These are phyloP conservation scores for Tupiocoris notatus DNA, from an alignment of 2,888 invertebrate species.

Conservation along the genomic window DNA sequence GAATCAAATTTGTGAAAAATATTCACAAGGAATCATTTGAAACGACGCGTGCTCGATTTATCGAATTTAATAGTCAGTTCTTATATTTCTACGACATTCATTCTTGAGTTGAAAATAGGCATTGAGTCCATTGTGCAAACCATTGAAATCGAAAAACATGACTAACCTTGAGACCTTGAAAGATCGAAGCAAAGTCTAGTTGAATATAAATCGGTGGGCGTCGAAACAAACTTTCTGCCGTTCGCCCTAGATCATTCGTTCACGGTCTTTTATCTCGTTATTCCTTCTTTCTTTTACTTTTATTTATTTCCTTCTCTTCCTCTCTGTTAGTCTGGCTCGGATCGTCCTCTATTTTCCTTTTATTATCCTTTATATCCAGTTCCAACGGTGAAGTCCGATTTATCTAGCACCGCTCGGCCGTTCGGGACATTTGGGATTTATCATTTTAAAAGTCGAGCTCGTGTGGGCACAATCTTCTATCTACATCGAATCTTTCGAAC, in stretches of 20 bases:
- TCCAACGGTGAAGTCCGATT: constrained; percentile 1
- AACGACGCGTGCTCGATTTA: too few species aligned
- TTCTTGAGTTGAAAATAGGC: too few species aligned
- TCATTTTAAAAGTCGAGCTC: constrained; percentile 13
- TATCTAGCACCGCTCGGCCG: constrained; percentile 16
- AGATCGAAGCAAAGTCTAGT: not conserved
- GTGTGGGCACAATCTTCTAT: constrained; percentile 28
- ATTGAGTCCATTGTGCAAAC: not conserved
- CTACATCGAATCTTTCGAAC: constrained; percentile 15
- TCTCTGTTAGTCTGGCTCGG: not conserved
- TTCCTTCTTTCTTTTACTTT: not conserved
- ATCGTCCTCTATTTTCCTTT: not conserved
- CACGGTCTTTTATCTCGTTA: constrained; percentile 1
- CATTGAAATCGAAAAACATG: not conserved
- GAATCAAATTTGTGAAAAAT: too few species aligned
- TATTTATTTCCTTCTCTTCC: not conserved
- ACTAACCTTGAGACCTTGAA: too few species aligned
- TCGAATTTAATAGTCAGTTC: too few species aligned
- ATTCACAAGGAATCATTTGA: too few species aligned
- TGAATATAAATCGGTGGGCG: constrained; percentile 31
- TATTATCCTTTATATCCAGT: not conserved
- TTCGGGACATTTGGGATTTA: constrained; percentile 6
- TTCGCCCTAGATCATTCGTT: constrained; percentile 33
- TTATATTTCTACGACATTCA: too few species aligned
- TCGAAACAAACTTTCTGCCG: constrained; percentile 29